Percentiles rank a stretch among this genome's conserved stretches.
Evolutionary conservation across 1,140 invertebrate species (phyloP).

Genomic region (Brachionus rotundiformis): DNA sequence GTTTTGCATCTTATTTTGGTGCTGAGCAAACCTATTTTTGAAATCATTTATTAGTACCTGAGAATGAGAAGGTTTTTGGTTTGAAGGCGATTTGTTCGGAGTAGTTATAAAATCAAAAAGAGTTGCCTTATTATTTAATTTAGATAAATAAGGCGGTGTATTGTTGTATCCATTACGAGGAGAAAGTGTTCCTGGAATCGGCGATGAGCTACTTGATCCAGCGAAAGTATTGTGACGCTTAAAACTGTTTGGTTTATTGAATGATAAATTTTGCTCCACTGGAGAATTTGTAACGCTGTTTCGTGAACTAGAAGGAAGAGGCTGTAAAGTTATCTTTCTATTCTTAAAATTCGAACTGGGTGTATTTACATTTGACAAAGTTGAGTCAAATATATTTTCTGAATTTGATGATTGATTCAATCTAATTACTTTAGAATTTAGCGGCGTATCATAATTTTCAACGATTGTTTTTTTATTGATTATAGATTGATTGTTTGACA

Average conservation of each 20-base stretch:
- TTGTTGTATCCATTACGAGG: not conserved
- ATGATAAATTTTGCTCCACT: not conserved
- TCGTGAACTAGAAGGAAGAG: constrained; percentile 7
- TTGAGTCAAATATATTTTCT: constrained; percentile 21
- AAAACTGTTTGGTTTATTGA: not conserved
- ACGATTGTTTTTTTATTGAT: not conserved
- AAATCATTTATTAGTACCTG: constrained; percentile 15
- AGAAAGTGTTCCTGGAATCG: not conserved
- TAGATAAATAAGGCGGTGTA: constrained; percentile 20
- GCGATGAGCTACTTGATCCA: constrained; percentile 23
- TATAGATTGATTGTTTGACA: not conserved
- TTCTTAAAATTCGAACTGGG: constrained; percentile 16
- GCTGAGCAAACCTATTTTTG: constrained; percentile 28
- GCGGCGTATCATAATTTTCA: not conserved
- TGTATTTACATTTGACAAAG: constrained; percentile 3
- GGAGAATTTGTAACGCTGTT: constrained; percentile 19
- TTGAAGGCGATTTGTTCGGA: constrained; percentile 1
- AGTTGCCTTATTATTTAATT: constrained; percentile 25
- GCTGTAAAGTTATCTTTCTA: constrained; percentile 18
- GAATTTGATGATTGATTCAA: constrained; percentile 8
- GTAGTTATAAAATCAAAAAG: constrained; percentile 45
- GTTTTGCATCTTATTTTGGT: constrained; percentile 45
- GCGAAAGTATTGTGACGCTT: constrained; percentile 15
- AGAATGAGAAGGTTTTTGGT: not conserved
- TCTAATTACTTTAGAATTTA: constrained; percentile 9